phyloP scores from a whole-genome alignment of 2,113 vertebrate genomes.

The Synodontis membranacea region DNA sequence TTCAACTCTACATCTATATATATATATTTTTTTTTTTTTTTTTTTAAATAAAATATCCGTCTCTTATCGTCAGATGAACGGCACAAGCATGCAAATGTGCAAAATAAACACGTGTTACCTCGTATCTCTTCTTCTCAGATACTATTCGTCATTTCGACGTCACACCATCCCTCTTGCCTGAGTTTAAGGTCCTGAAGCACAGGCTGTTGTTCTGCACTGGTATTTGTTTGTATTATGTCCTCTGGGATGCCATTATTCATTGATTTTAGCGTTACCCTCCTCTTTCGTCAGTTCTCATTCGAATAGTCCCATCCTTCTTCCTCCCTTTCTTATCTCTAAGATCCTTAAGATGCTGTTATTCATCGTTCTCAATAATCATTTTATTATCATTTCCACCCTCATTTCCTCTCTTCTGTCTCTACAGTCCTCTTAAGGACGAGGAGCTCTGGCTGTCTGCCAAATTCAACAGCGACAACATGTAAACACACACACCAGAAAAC shows the following conservation, averaged over 20 bases:
- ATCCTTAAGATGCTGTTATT: not conserved
- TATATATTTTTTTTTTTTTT: too few species aligned
- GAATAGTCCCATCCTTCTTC: not conserved
- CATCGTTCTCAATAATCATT: not conserved
- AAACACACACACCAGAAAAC: constrained; percentile 1
- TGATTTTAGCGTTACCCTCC: not conserved
- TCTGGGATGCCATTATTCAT: not conserved
- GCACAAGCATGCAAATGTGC: not conserved
- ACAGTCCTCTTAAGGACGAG: not conserved
- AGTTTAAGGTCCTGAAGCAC: not conserved
- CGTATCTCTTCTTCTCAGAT: not conserved
- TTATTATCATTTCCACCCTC: not conserved
- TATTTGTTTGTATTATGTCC: not conserved
- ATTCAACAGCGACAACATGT: constrained; percentile 25
- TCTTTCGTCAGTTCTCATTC: constrained; percentile 9
- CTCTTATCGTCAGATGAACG: not conserved
- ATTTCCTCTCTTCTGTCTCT: not conserved
- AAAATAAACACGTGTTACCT: not conserved
- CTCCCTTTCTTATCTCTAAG: not conserved
- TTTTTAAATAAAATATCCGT: too few species aligned
- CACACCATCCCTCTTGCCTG: not conserved
- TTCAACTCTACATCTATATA: not conserved
- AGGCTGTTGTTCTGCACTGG: not conserved
- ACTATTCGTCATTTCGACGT: not conserved
- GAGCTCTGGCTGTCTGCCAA: not conserved